Percentiles rank a stretch among this genome's conserved stretches.
Evolutionary conservation across 2,888 invertebrate species (phyloP).

Genomic region (Sphaerophoria rueppellii): DNA sequence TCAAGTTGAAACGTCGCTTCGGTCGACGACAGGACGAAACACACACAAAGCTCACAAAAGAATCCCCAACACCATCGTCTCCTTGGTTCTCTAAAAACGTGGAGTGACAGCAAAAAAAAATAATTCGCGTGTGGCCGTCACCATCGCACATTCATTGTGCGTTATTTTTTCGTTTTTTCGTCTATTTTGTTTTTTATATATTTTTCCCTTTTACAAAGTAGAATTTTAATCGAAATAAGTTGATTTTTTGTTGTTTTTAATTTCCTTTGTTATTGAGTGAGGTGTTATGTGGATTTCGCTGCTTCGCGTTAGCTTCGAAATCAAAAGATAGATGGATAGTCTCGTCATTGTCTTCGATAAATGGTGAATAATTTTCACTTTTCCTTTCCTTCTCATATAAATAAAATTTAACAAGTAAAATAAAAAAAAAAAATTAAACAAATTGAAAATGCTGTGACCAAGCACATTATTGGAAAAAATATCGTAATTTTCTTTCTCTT

Average conservation of each 20-base stretch:
- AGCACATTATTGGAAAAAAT: slow-evolving; percentile 23
- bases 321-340: slow-evolving; percentile 45
- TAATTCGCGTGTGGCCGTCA: slow-evolving; percentile 58
- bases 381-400: background rate
- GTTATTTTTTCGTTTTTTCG: slow-evolving; percentile 55
- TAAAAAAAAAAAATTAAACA: background rate
- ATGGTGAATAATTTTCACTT: slow-evolving; percentile 37
- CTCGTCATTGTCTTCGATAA: slow-evolving; percentile 47
- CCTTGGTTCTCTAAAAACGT: background rate
- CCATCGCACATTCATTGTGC: slow-evolving; percentile 67
- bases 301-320: slow-evolving; percentile 36
- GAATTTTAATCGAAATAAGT: slow-evolving; percentile 27
- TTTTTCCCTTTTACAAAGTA: slow-evolving; percentile 17
- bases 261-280: slow-evolving; percentile 63
- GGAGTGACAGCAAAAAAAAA: slow-evolving; percentile 58
- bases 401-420: background rate
- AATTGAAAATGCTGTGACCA: slow-evolving; percentile 45
- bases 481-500: slow-evolving; percentile 35
- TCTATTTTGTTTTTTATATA: slow-evolving; percentile 24
- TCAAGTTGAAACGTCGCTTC: slow-evolving; percentile 3
- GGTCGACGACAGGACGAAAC: slow-evolving; percentile 17
- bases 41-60: slow-evolving; percentile 38
- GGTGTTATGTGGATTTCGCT: slow-evolving; percentile 60
- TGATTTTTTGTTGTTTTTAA: slow-evolving; percentile 45
- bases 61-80: slow-evolving; percentile 23